phyloP scores from a whole-genome alignment of 1,140 invertebrate species.

The Megathymus violae region DNA sequence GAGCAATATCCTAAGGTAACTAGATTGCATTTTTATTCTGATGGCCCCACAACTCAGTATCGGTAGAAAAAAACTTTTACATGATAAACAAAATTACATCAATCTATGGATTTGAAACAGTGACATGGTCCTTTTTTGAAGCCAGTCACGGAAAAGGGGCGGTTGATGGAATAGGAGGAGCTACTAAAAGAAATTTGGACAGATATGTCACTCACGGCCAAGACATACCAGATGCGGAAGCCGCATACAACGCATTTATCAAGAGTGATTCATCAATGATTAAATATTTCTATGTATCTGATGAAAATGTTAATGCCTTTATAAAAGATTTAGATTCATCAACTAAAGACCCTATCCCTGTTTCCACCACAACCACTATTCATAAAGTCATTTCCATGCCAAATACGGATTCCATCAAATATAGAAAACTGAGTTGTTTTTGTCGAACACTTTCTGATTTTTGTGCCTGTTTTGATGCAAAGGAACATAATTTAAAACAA shows the following conservation, averaged over 20 bases:
- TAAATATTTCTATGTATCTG: slow-evolving; percentile 18
- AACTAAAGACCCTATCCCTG: not conserved
- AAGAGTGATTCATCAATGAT: not conserved
- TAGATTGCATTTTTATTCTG: slow-evolving; percentile 36
- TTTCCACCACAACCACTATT: no score
- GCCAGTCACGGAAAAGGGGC: slow-evolving; percentile 43
- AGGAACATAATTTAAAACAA: no score
- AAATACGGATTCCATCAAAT: slow-evolving; percentile 1
- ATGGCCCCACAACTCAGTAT: slow-evolving; percentile 37
- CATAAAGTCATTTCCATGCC: not conserved
- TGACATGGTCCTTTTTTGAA: slow-evolving; percentile 40
- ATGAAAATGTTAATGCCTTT: slow-evolving; percentile 3
- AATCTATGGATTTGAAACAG: not conserved
- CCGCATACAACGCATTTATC: slow-evolving; percentile 1
- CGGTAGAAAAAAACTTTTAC: slow-evolving; percentile 41
- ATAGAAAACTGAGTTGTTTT: slow-evolving; percentile 23
- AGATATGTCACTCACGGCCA: slow-evolving; percentile 5
- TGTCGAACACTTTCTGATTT: not conserved
- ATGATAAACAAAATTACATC: slow-evolving; percentile 17
- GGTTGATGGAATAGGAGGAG: slow-evolving; percentile 41
- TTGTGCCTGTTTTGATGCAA: not conserved
- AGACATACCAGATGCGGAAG: slow-evolving; percentile 33
- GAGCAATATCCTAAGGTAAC: slow-evolving; percentile 11
- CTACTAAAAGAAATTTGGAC: slow-evolving; percentile 36
- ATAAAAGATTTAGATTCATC: not conserved